These are phyloP conservation scores for Steinernema scapterisci DNA, from an alignment of 2,888 invertebrate species.

Conservation along the genomic window DNA sequence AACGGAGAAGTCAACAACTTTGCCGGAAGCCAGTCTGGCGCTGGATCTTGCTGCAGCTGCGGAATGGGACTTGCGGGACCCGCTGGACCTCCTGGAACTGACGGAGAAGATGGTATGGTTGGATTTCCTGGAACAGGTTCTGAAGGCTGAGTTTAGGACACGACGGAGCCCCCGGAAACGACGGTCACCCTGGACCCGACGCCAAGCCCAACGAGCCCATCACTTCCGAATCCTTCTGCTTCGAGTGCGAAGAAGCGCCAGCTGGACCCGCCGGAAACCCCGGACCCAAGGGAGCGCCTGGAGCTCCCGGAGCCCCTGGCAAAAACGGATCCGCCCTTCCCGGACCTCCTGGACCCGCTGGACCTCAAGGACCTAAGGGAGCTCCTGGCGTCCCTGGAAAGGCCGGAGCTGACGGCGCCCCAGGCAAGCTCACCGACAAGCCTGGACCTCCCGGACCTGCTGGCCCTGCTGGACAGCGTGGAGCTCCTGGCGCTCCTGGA, in stretches of 20 bases:
- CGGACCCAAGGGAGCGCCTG: conserved; percentile 50
- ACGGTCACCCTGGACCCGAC: conserved; percentile 51
- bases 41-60: conserved; percentile 45
- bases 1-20: conserved; percentile 51
- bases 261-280: conserved; percentile 55
- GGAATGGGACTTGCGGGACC: conserved; percentile 40
- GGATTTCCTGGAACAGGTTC: no score
- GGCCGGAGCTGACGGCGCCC: conserved; percentile 38
- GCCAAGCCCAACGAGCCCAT: conserved; percentile 46
- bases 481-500: conserved; percentile 30
- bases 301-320: conserved; percentile 48
- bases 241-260: conserved; percentile 55
- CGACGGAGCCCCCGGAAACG: conserved; percentile 56
- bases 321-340: conserved; percentile 46
- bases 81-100: not conserved
- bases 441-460: conserved; percentile 30
- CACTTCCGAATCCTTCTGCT: conserved; percentile 51
- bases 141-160: no score
- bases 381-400: not conserved
- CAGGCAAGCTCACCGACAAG: conserved; percentile 27
- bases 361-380: conserved; percentile 34
- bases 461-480: not conserved
- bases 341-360: conserved; percentile 29
- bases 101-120: no score
- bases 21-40: conserved; percentile 49